Conservation (phyloP, 1,140 invertebrate genomes). For the Triops cancriformis region DNA sequence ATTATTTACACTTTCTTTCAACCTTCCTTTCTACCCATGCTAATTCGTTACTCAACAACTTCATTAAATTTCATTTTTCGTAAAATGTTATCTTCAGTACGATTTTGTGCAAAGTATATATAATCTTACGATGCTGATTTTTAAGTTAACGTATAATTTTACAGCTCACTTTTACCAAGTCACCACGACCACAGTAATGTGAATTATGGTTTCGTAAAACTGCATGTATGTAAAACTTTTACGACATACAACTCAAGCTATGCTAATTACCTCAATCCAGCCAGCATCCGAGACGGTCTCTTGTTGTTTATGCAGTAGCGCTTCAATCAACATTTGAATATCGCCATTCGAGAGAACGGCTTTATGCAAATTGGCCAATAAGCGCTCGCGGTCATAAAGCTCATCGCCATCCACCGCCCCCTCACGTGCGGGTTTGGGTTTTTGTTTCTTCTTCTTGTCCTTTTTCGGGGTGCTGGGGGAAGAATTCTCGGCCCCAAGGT, state of each 20-base stretch:
- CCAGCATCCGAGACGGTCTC: constrained; percentile 65
- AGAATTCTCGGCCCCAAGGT: background rate
- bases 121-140: no score
- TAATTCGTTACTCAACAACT: no score
- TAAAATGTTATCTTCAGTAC: no score
- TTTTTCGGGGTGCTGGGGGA: constrained; percentile 1
- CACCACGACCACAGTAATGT: no score
- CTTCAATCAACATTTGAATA: constrained; percentile 78
- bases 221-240: no score
- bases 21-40: no score
- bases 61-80: no score
- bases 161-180: no score
- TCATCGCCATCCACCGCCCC: constrained; percentile 6
- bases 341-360: constrained; percentile 71
- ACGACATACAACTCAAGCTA: background rate
- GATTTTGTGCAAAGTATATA: no score
- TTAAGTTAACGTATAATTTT: no score
- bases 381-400: constrained; percentile 50
- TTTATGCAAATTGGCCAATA: constrained; percentile 64
- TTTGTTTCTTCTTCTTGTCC: constrained; percentile 21
- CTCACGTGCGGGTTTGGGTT: constrained; percentile 14
- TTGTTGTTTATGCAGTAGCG: constrained; percentile 74
- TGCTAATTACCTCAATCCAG: constrained; percentile 63
- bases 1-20: no score
- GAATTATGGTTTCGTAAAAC: no score